Percentiles rank a stretch among this genome's conserved stretches.
Evolutionary conservation across 2,888 invertebrate genomes (phyloP).

Genomic region (Hydrotaea diabolus): DNA sequence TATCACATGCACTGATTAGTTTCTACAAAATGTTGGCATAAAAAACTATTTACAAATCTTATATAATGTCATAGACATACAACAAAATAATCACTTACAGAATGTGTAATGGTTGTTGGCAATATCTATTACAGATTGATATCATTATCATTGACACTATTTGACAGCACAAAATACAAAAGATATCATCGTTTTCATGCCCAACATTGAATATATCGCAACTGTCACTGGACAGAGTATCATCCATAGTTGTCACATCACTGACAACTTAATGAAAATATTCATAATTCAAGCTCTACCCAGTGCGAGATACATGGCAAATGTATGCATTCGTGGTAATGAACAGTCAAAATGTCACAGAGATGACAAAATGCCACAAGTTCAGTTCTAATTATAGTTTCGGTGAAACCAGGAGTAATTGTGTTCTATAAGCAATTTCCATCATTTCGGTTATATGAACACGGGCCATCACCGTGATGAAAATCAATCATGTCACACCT

Average conservation of each 20-base stretch:
- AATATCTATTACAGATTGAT: not conserved
- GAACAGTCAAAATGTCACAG: not conserved
- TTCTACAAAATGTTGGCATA: not conserved
- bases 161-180: not conserved
- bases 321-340: not conserved
- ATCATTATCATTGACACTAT: not conserved
- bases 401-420: not conserved
- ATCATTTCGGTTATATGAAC: not conserved
- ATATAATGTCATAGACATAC: not conserved
- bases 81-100: not conserved
- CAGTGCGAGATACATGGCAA: not conserved
- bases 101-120: not conserved
- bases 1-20: slow-evolving; percentile 3
- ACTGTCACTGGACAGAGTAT: not conserved
- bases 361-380: not conserved
- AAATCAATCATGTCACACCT: slow-evolving; percentile 13
- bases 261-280: not conserved
- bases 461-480: not conserved
- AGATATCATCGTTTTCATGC: not conserved
- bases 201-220: too few species aligned
- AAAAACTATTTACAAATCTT: not conserved
- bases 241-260: not conserved
- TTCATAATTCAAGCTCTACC: too few species aligned
- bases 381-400: not conserved
- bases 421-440: not conserved